Base-by-base conservation (phyloP, 2,113 vertebrate genomes). In the Eulacestoma nigropectus region DNA sequence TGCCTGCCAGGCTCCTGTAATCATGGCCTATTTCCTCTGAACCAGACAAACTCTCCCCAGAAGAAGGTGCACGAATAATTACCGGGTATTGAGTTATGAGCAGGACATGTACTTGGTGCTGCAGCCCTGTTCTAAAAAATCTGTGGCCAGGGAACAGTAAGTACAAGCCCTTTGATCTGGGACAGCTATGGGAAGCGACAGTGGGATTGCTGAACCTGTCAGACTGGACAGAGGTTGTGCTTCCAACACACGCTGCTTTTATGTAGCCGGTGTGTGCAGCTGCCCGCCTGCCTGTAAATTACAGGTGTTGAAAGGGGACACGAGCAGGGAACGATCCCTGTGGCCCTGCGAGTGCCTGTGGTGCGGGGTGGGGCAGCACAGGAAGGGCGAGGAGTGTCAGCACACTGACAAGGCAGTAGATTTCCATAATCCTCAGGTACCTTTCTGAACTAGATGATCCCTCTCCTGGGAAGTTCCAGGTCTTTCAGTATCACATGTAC, bases 1-100 rank as follows among this genome's bases (percentile, higher is more conserved):
- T 94, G 92, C 37, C 64, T 88, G 76, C 82, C 79, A 80, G 76
- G 39, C 88, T 92, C n/a, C 76, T 25, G 64, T 77, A 93, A 89
- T 84, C 56, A 25, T 10, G 22, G 68, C 41, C 18, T 33, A 3
- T 92, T 96, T 95, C 93, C 93, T 95, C 65, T 84, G 68, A 81
- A 53, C 52, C 16, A 80, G 60, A 67, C 64, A 89, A 67, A 89
- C 50, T 84, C 23, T 62, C 76, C 53, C 75, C 29, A 67, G n/a
- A 91, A 87, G 79, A 85, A 70, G 52, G 91, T 56, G 60, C 11
- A 18, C 37, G 75, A 90, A 70, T 74, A 96, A 80, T 46, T 4
- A 1, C 85, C 0, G 8, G 25, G 33, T 47, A 35, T 20, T 55
- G 56, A 74, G 65, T 91, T 93, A 81, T 0, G 3, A 89, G 80